Evolutionary conservation across 2,113 vertebrate genomes (phyloP).

Genomic region (Notothenia rossii): DNA sequence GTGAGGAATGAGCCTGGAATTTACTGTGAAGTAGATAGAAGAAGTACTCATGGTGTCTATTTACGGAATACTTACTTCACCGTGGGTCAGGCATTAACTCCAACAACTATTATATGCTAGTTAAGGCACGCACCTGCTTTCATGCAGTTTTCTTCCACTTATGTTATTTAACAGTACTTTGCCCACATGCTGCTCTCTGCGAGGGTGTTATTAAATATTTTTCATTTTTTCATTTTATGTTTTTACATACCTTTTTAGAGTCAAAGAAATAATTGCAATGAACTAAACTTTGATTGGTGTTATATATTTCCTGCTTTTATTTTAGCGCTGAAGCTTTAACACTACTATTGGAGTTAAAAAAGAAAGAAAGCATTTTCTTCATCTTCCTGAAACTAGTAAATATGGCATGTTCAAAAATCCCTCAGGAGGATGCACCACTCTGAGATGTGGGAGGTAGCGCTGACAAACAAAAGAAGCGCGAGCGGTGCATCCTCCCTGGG

Average conservation of each 20-base stretch:
- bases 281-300: not conserved
- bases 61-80: conserved; percentile 13
- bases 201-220: not conserved
- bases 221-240: no score
- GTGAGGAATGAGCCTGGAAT: not conserved
- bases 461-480: conserved; percentile 24
- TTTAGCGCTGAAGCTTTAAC: conserved; percentile 13
- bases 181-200: not conserved
- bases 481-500: conserved; percentile 23
- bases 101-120: not conserved
- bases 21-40: conserved; percentile 28
- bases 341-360: conserved; percentile 6
- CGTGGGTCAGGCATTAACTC: conserved; percentile 22
- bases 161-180: not conserved
- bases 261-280: no score
- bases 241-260: no score
- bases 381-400: conserved; percentile 30
- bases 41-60: conserved; percentile 29
- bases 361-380: conserved; percentile 17
- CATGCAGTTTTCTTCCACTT: not conserved
- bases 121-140: conserved; percentile 26
- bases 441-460: conserved; percentile 19
- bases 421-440: conserved; percentile 23
- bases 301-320: not conserved
- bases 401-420: conserved; percentile 26